These are phyloP conservation scores for Saxidomus purpurata DNA, from an alignment of 1,140 invertebrate species.

Conservation along the genomic window DNA sequence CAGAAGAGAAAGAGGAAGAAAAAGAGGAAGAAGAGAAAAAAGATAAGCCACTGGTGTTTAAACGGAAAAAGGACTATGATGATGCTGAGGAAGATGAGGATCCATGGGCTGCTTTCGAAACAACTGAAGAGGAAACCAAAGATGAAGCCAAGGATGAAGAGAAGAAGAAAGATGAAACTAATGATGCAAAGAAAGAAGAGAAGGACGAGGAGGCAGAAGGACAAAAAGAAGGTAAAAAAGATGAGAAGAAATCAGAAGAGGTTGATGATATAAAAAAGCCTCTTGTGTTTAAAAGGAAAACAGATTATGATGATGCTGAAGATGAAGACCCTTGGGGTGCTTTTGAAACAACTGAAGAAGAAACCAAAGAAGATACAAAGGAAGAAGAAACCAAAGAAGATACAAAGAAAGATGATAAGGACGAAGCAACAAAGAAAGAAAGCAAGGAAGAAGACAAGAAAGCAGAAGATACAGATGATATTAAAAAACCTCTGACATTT, in stretches of 20 bases:
- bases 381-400: slow-evolving; percentile 1
- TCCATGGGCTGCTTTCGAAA: slow-evolving; percentile 65
- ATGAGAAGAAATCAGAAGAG: slow-evolving; percentile 35
- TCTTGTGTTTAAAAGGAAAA: slow-evolving; percentile 62
- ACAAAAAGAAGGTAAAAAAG: slow-evolving; percentile 61
- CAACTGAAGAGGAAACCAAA: slow-evolving; percentile 62
- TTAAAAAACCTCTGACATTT: slow-evolving; percentile 25
- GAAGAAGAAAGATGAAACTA: slow-evolving; percentile 56
- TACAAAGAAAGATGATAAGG: not conserved
- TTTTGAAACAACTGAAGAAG: slow-evolving; percentile 46
- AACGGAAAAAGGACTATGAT: slow-evolving; percentile 62
- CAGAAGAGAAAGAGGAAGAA: slow-evolving; percentile 56
- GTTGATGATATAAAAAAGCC: slow-evolving; percentile 27
- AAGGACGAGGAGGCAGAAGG: slow-evolving; percentile 63
- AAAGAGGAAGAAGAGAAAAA: slow-evolving; percentile 62
- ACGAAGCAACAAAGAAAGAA: slow-evolving; percentile 29
- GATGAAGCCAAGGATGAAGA: slow-evolving; percentile 66
- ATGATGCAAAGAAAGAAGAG: slow-evolving; percentile 61
- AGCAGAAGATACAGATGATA: slow-evolving; percentile 39
- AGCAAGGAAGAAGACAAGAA: slow-evolving; percentile 23
- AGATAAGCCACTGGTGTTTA: slow-evolving; percentile 62
- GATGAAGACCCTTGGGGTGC: slow-evolving; percentile 48
- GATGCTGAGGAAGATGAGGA: slow-evolving; percentile 67
- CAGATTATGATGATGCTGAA: slow-evolving; percentile 57
- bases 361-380: slow-evolving; percentile 16